A percentile compares a stretch with the other conserved stretches of the same genome.
Evolutionary conservation across 2,113 vertebrate genomes (phyloP).

Genomic region (Pluvianellus socialis): DNA sequence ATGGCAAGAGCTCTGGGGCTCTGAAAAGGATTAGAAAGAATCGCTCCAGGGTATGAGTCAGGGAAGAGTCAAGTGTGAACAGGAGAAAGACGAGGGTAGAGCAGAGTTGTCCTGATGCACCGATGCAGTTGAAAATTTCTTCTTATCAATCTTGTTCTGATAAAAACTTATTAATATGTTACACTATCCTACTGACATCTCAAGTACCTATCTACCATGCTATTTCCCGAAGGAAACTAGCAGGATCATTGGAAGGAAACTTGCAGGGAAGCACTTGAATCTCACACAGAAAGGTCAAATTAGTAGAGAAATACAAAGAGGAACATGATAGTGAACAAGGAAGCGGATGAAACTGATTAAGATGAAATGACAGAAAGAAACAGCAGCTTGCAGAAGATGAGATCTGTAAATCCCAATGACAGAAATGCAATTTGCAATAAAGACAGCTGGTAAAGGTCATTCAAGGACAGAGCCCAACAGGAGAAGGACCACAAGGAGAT

Average conservation of each 20-base stretch:
- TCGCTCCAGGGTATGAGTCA: not conserved
- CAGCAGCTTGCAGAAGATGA: not conserved
- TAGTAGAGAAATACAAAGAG: not conserved
- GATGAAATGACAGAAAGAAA: not conserved
- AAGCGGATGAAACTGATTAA: not conserved
- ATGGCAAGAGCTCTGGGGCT: not conserved
- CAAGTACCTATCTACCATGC: not conserved
- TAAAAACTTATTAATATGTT: not conserved
- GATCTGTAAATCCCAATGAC: not conserved
- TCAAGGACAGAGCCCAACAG: not conserved
- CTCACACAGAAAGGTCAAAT: not conserved
- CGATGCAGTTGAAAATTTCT: fast-evolving
- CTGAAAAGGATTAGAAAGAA: not conserved
- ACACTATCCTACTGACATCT: not conserved
- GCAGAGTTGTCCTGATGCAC: not conserved
- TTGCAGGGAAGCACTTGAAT: not conserved
- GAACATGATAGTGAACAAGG: not conserved
- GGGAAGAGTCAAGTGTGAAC: not conserved
- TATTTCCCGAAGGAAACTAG: not conserved
- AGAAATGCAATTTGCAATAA: not conserved
- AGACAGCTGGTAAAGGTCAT: not conserved
- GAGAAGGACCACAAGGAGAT: not conserved
- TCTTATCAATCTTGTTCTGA: not conserved
- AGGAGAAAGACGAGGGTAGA: not conserved
- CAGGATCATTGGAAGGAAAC: not conserved